Evolutionary conservation across 1,140 invertebrate genomes (phyloP).

Genomic region (Leptinotarsa defecta): DNA sequence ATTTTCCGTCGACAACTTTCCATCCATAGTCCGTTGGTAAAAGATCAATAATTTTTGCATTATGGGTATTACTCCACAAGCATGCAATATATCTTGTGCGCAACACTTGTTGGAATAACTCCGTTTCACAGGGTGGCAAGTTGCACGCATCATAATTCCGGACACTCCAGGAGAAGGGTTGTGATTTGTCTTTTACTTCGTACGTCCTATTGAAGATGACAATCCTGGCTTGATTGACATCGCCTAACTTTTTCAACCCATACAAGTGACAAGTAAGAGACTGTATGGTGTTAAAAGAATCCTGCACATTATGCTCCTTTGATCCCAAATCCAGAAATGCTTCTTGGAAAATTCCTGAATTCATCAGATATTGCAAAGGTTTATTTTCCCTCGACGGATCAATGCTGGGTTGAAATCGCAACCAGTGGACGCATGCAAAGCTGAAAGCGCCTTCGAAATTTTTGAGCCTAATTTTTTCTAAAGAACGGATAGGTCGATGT

Average conservation of each 20-base stretch:
- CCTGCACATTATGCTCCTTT: slow-evolving; percentile 21
- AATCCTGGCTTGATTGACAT: slow-evolving; percentile 35
- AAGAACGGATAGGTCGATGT: slow-evolving; percentile 24
- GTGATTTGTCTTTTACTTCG: slow-evolving; percentile 19
- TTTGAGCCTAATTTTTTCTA: slow-evolving; percentile 10
- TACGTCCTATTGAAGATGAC: slow-evolving; percentile 36
- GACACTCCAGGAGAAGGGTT: slow-evolving; percentile 26
- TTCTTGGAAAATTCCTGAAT: slow-evolving; percentile 9
- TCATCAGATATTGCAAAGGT: slow-evolving; percentile 9
- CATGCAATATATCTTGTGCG: slow-evolving; percentile 43
- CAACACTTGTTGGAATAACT: slow-evolving; percentile 44
- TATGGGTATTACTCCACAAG: slow-evolving; percentile 3
- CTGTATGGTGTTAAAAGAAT: slow-evolving; percentile 24
- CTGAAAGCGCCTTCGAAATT: slow-evolving; percentile 12
- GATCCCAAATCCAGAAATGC: slow-evolving; percentile 23
- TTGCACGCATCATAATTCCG: slow-evolving; percentile 37
- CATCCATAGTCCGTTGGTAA: slow-evolving; percentile 39
- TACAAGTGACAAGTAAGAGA: slow-evolving; percentile 32
- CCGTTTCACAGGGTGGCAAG: slow-evolving; percentile 44
- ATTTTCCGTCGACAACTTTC: slow-evolving; percentile 44
- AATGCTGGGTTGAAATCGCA: slow-evolving; percentile 18
- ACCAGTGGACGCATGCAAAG: slow-evolving; percentile 14
- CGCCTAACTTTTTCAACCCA: slow-evolving; percentile 27
- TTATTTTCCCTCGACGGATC: slow-evolving; percentile 21
- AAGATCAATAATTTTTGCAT: slow-evolving; percentile 23